Base-by-base conservation (phyloP, 2,113 vertebrate species). In the Paralichthys olivaceus region DNA sequence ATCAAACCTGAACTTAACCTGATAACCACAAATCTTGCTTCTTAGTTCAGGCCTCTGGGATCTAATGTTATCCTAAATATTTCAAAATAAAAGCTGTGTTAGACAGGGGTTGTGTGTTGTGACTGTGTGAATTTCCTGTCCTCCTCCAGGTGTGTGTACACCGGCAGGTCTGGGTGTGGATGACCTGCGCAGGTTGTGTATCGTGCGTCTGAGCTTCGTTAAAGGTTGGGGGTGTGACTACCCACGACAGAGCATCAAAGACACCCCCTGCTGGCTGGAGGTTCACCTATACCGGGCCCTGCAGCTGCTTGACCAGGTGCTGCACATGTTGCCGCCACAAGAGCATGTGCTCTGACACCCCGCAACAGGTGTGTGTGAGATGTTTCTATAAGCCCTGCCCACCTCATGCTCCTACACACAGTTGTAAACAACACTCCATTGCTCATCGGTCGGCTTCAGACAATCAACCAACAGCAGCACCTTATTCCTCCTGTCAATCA, bases 211-310 rank as follows among this genome's bases (percentile, higher is more conserved):
- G 67, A 95, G 94, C 82, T 95, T 95, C 2, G 95, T 96, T 2
- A 96, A 96, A 74, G 95, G 95, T n/a, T 97, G 95, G 95, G 96
- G 95, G 0, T 95, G 93, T 0, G 94, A 96, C 66, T 95, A 95
- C 80, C 95, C 93, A 0, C 91, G 95, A 1, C 94, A 91, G 63
- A 94, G 94, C 90, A 95, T 96, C 92, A 95, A 95, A 71, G 94
- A 95, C 87, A 96, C 95, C 0, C 94, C 96, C 14, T 96, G 95
- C 89, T 96, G 95, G 93, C 91, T 96, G 66, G 94, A 96, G 84
- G 95, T 96, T 5, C 94, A 95, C 60, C 93, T 96, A 20, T 95
- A 96, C 77, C 89, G 95, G 0, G 94, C 95, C 0, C 88, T 95
- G 71, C 94, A 95, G 93, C 92, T 96, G 67, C 90, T 96, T 0